These are phyloP conservation scores for Pheucticus melanocephalus DNA, from an alignment of 2,113 vertebrate genomes.

Conservation along the genomic window DNA sequence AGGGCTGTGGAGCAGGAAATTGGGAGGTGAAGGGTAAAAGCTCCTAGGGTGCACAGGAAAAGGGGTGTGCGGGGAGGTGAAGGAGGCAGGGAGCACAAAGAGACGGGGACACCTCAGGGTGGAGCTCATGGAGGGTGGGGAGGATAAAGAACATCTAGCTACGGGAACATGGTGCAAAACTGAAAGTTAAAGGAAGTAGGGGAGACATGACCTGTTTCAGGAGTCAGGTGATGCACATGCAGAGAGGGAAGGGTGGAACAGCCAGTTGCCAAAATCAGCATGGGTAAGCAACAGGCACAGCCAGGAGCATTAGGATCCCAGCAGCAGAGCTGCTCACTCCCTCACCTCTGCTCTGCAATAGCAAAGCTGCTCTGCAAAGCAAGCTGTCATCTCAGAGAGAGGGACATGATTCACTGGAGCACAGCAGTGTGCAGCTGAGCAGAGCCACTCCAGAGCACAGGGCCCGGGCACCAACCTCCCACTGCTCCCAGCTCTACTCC, in stretches of 20 bases:
- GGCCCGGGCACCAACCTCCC: not conserved
- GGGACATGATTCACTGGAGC: not conserved
- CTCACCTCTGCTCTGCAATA: not conserved
- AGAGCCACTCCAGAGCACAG: not conserved
- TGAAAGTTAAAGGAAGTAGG: not conserved
- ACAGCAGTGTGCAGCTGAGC: not conserved
- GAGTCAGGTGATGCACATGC: not conserved
- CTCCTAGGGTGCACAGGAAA: too few relatives aligned
- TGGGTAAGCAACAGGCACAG: not conserved
- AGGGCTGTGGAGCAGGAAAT: not conserved
- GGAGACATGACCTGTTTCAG: not conserved
- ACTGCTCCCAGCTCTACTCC: not conserved
- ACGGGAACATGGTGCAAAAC: not conserved
- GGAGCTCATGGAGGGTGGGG: not conserved
- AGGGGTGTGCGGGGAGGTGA: not conserved
- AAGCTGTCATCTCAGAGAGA: not conserved
- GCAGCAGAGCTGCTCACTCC: not conserved
- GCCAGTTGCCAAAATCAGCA: not conserved
- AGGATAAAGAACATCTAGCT: not conserved
- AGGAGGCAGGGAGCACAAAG: not conserved
- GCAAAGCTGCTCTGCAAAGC: not conserved
- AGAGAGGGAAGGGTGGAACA: not conserved
- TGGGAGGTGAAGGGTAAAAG: not conserved
- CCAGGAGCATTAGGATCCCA: not conserved
- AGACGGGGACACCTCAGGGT: not conserved